Percentiles rank a stretch among this genome's conserved stretches.
These are phyloP conservation scores for Elanus axillaris DNA, from an alignment of 2,113 vertebrate genomes.

Conservation along the genomic window DNA sequence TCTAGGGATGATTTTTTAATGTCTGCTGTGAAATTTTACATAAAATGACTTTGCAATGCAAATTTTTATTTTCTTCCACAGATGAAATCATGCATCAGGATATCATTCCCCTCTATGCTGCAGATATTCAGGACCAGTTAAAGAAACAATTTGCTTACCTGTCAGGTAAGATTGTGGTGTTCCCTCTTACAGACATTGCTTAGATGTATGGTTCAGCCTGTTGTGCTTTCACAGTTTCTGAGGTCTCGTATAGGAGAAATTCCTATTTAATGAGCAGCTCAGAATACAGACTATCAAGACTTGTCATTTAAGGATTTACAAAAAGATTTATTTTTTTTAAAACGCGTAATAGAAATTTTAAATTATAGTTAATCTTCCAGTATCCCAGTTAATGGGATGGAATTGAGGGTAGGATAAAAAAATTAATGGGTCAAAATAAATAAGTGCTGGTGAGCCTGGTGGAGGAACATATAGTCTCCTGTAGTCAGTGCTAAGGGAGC, in stretches of 20 bases:
- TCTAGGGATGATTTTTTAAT: background rate
- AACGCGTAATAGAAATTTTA: background rate
- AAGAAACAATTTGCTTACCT: constrained; percentile 92
- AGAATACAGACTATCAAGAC: background rate
- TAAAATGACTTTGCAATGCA: background rate
- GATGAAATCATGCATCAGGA: constrained; percentile 98
- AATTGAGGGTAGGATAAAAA: background rate
- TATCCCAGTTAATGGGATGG: background rate
- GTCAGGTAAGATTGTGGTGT: constrained; percentile 76
- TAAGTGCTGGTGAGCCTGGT: background rate
- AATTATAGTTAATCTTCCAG: background rate
- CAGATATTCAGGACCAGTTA: constrained; percentile 90
- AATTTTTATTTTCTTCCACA: background rate
- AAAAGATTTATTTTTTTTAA: background rate
- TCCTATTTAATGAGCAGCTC: background rate
- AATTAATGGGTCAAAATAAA: background rate
- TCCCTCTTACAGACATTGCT: background rate
- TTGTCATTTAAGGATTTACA: background rate
- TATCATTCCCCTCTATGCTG: constrained; percentile 83
- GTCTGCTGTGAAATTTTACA: background rate
- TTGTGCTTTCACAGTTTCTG: background rate
- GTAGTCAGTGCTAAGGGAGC: background rate
- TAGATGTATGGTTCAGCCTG: background rate
- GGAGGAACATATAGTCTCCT: background rate
- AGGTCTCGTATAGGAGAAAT: background rate